Evolutionary conservation across 2,113 vertebrate species (phyloP), one percentile per base, ranked within the genome.

Genomic region (Malurus melanocephalus): DNA sequence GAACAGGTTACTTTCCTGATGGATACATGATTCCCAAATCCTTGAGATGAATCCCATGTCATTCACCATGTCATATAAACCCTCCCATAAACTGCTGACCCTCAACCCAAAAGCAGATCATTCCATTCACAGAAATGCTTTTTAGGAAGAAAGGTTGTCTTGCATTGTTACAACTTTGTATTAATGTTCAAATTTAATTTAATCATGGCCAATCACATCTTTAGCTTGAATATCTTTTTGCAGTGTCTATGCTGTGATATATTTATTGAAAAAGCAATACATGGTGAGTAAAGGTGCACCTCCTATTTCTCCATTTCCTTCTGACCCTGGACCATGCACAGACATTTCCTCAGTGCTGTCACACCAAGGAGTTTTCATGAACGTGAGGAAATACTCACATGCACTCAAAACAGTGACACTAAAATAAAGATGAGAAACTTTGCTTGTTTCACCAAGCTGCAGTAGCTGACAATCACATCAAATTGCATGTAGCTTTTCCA

Each of bases 391-490:
- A 75, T 53, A 42, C 40, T 75, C 66, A 45, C 49, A 57, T 22
- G 38, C 42, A 68, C 23, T 35, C 51, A 91, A 75, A 88, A 68
- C 8, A 77, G 60, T 22, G 68, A 60, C 15, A 60, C n/a, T 87
- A 65, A 93, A 91, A 88, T 77, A 94, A 88, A 85, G 17, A 92
- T 69, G 60, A 76, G 72, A 79, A 4, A 10, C 27, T 87, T 87
- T 55, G 18, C 35, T 55, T 80, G 66, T 79, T 92, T 85, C 81
- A 82, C 53, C 0, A 5, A 88, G 83, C 61, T 64, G 40, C 33
- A 55, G 69, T 59, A 76, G 55, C 59, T 85, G 67, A 48, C 26
- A 83, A 59, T 40, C 72, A 46, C 28, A 49, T 35, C 49, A 48
- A 80, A 64, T 43, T 27, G 14, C 23, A 45, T 3, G n/a, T 24